Evolutionary conservation across 2,113 vertebrate species (phyloP).

Genomic region (Anser cygnoides): DNA sequence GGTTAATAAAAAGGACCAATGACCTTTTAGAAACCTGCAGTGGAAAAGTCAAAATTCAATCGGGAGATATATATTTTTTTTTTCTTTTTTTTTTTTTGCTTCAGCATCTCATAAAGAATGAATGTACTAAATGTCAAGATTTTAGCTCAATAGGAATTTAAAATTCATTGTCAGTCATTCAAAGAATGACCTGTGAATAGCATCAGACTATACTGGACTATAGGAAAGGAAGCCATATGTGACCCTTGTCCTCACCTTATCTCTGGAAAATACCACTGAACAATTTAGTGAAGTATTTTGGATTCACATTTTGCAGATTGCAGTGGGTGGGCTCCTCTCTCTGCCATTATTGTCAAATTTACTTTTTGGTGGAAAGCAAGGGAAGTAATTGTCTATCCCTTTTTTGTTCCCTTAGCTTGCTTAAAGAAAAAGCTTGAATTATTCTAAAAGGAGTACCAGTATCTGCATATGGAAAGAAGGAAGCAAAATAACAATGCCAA

Average conservation of each 20-base stretch:
- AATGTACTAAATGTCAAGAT: slow-evolving; percentile 52
- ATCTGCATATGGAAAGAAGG: background rate
- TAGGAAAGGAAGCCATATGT: background rate
- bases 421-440: background rate
- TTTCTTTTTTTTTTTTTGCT: slow-evolving; percentile 11
- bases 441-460: background rate
- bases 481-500: background rate
- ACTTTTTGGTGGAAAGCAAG: background rate
- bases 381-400: background rate
- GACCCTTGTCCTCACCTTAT: background rate
- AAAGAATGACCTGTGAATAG: slow-evolving; percentile 18
- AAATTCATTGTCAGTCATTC: slow-evolving; percentile 44
- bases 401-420: background rate
- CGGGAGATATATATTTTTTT: background rate
- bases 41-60: slow-evolving; percentile 46
- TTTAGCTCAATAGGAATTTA: slow-evolving; percentile 37
- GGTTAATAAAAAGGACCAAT: slow-evolving; percentile 7
- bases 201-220: background rate
- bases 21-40: slow-evolving; percentile 27
- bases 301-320: background rate
- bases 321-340: background rate
- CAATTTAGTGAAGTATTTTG: background rate
- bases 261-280: background rate
- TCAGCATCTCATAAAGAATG: slow-evolving; percentile 18
- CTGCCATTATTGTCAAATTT: background rate